Percentiles rank a stretch among this genome's conserved stretches.
phyloP scores from a whole-genome alignment of 2,113 vertebrate genomes.

The Malaclemys terrapin region DNA sequence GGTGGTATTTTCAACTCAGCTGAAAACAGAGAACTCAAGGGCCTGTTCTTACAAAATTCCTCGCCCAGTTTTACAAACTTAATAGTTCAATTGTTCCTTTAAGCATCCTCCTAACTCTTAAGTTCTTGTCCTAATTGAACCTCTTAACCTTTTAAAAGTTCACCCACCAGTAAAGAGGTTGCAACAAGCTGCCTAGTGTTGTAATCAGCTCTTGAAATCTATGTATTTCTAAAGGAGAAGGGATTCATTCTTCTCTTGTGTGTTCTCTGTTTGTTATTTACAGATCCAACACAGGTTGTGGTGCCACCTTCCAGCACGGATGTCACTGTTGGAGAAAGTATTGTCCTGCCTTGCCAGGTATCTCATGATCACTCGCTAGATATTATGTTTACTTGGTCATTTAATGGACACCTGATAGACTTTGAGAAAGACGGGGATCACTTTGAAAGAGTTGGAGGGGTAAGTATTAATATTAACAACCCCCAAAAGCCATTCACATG shows the following conservation, averaged over 20 bases:
- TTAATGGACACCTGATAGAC: conserved; percentile 95
- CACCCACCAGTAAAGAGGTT: background rate
- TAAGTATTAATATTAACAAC: conserved; percentile 83
- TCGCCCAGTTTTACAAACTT: background rate
- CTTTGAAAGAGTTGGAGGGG: conserved; percentile 96
- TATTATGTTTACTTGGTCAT: conserved; percentile 95
- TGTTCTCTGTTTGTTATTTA: background rate
- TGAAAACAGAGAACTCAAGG: background rate
- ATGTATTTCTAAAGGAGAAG: background rate
- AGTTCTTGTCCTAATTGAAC: background rate
- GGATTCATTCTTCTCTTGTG: background rate
- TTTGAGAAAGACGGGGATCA: conserved; percentile 94
- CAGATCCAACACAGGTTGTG: conserved; percentile 93
- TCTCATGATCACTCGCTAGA: conserved; percentile 93
- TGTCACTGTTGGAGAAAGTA: conserved; percentile 95
- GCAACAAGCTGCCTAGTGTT: background rate
- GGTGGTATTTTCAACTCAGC: background rate
- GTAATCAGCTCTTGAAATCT: background rate
- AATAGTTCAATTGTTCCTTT: background rate
- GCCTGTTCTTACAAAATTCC: background rate
- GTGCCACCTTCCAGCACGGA: conserved; percentile 92
- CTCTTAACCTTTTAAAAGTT: background rate
- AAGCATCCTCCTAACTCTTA: conserved; percentile 8
- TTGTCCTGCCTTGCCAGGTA: conserved; percentile 96
- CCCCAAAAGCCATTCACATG: background rate